These are phyloP conservation scores for Mayetiola destructor DNA, from an alignment of 2,888 invertebrate species.

Conservation along the genomic window DNA sequence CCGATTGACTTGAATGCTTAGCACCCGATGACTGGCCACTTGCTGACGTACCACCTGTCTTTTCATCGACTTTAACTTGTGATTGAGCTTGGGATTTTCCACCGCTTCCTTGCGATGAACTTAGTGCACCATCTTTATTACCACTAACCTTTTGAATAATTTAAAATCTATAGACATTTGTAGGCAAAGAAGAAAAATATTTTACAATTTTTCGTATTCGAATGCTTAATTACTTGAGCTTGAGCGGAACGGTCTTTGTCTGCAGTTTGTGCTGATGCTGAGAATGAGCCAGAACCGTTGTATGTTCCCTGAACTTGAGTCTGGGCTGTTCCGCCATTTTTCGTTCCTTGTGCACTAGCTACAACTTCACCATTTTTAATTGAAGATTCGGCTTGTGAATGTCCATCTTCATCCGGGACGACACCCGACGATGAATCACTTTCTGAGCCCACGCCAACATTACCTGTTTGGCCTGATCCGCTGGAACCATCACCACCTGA, in stretches of 20 bases:
- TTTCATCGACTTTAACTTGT: slow-evolving; percentile 58
- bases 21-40: slow-evolving; percentile 60
- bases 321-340: slow-evolving; percentile 59
- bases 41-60: slow-evolving; percentile 60
- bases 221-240: slow-evolving; percentile 33
- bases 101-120: slow-evolving; percentile 60
- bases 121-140: slow-evolving; percentile 57
- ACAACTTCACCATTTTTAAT: slow-evolving; percentile 53
- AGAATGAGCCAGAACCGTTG: slow-evolving; percentile 61
- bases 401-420: slow-evolving; percentile 45
- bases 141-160: slow-evolving; percentile 44
- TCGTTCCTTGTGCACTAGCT: slow-evolving; percentile 63
- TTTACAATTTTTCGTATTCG: not conserved
- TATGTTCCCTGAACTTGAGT: slow-evolving; percentile 73
- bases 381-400: slow-evolving; percentile 50
- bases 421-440: slow-evolving; percentile 13
- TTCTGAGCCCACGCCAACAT: not conserved
- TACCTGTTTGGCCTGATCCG: not conserved
- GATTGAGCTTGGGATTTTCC: slow-evolving; percentile 62
- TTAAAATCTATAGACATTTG: not conserved
- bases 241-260: slow-evolving; percentile 59
- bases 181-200: not conserved
- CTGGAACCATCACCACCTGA: slow-evolving; percentile 12
- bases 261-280: slow-evolving; percentile 66
- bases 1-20: slow-evolving; percentile 50